phyloP scores from a whole-genome alignment of 2,888 invertebrate genomes.

The Drepanosiphum platanoidis region DNA sequence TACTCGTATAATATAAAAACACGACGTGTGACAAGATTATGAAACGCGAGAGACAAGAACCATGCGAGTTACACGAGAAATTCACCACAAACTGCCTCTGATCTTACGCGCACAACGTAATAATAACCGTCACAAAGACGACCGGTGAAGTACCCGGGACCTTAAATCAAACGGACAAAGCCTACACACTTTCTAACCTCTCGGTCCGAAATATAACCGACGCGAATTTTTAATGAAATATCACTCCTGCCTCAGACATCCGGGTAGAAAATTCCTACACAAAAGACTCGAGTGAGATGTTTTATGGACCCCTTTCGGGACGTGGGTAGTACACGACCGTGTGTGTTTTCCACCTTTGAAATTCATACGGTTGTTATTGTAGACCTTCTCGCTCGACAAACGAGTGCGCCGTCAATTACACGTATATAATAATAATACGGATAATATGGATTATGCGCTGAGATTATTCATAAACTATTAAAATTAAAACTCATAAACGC shows the following conservation, averaged over 20 bases:
- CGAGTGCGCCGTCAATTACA: not conserved
- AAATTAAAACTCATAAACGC: not conserved
- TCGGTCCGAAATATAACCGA: not conserved
- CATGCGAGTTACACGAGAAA: not conserved
- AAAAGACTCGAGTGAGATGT: not conserved
- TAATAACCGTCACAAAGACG: not conserved
- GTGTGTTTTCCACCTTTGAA: not conserved
- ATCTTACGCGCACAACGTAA: constrained; percentile 3
- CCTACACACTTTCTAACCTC: not conserved
- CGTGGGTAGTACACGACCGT: not conserved
- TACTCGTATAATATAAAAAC: not conserved
- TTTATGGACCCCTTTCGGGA: not conserved
- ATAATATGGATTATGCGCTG: not conserved
- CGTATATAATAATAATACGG: not conserved
- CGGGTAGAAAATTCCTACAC: not conserved
- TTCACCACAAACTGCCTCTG: not conserved
- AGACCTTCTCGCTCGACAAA: not conserved
- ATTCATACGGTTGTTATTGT: not conserved
- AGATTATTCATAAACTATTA: not conserved
- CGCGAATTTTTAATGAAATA: not conserved
- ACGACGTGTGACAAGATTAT: not conserved
- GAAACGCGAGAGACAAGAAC: not conserved
- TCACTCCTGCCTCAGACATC: not conserved
- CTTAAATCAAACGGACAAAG: not conserved
- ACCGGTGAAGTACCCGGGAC: not conserved